Base-by-base conservation (phyloP, 2,888 invertebrate species). In the Agriotes lineatus region DNA sequence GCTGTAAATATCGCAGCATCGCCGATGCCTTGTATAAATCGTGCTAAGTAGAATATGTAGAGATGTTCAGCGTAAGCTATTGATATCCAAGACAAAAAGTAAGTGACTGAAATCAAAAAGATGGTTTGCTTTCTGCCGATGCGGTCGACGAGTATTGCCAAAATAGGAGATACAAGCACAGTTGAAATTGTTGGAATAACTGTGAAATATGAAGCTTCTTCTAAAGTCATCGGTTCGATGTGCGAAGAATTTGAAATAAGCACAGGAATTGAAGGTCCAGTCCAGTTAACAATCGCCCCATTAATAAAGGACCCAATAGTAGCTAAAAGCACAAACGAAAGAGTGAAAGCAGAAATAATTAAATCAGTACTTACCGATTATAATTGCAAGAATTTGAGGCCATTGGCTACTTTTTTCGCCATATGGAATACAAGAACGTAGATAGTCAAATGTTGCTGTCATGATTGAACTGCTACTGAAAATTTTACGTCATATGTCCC, bases 221-320 rank as follows among this genome's bases (percentile, higher is more conserved):
- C 79, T 61, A 79, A 75, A 3, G 79, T 78, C 10, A 67, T 67
- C 48, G 80, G 74, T 48, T 75, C 75, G 7, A 63, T 12, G 10
- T 75, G 75, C 5, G 72, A 71, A 42, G 79, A 75, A 33, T 78
- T 78, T 30, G 76, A 72, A 12, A 77, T 72, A 7, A 82, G 74
- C 67, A 76, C 76, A 39, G 80, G 78, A 22, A 82, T 75, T 5
- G 81, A 78, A 19, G 82, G 82, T 12, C 82, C 80, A 33, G 82
- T 75, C 82, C 82, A 82, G 18, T 48, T 48, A n/a, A 48, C 48
- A 3, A 60, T 60, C 10, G 59, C 33, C 2, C 59, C 59, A 48
- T 60, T 60, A 9, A 60, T 44, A 45, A 48, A 60, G 0, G 35
- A 9, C 7, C 33, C 45, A 25, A 60, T 18, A 10, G 59, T 33